Base-by-base conservation (phyloP, 2,888 invertebrate genomes). In the Cancer borealis region DNA sequence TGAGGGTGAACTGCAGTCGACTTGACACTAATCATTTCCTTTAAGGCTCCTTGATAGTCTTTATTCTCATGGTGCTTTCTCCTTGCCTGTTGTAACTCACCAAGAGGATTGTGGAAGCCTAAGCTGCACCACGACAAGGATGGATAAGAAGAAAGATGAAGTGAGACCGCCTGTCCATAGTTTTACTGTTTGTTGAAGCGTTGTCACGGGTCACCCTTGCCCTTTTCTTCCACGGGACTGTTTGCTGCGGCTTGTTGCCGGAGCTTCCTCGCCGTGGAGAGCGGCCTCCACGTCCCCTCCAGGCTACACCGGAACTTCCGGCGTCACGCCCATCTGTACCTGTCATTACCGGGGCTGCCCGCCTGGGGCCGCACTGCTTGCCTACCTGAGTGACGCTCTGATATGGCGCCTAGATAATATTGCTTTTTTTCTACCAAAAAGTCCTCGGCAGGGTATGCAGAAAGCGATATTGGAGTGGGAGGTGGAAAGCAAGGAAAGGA, bases 261-360 rank as follows among this genome's bases (percentile, higher is more conserved):
- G 39, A 21, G 49, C 73, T 30, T 30, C 49, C 88, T 66, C 47
- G 17, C 30, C 92, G 30, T 39, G 84, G 30, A 10, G 84, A 30
- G 84, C 84, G 84, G 84, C 45, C 88, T 46, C 73, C 47, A 49
- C 26, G 17, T 39, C 47, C 84, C 92, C 87, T 46, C 84, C 84
- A 66, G 91, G 54, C 84, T 91, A 66, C 45, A 91, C 93, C 93
- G 93, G 93, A 93, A 93, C 84, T 93, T 93, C 93, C 93, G 49
- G 91, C 60, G 93, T 90, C 84, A 79, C 91, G 84, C 93, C 93
- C 93, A 93, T 91, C 93, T 91, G 93, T 49, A 93, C 93, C 93
- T 93, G 91, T 91, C 91, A 93, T 93, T 93, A 91, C 21, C 79
- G 73, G 87, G 47, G 92, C 47, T 92, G 92, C 84, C 84, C 49